Base-by-base conservation (phyloP, 1,140 invertebrate species). In the Drosophila punjabiensis region DNA sequence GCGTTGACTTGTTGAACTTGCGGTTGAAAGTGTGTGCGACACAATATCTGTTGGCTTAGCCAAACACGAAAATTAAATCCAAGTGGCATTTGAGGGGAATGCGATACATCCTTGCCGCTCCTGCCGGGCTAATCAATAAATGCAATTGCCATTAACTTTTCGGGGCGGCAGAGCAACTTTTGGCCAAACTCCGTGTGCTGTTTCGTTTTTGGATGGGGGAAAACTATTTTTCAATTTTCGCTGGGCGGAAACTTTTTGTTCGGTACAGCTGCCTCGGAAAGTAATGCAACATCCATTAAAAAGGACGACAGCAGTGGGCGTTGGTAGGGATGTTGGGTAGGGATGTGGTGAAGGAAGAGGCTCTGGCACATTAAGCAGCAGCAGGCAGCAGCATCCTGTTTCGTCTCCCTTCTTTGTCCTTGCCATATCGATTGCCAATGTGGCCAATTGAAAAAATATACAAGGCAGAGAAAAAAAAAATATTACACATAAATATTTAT, bases 201-300 rank as follows among this genome's bases (percentile, higher is more conserved):
- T 76, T 61, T 60, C 52, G 41, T 50, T 68, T 52, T n/a, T 24
- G 39, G 18, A n/a, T 24, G 33, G 33, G 37, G 43, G 43, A 61
- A 81, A 89, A 89, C 79, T 85, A 82, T 90, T 90, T 89, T 85
- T 90, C 86, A 90, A 90, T 89, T 89, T 90, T 73, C 75, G 45
- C 41, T 48, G 16, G 43, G 37, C 47, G 14, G 70, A 89, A 82
- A 64, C 55, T 88, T 88, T 83, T 45, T 52, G 70, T 76, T 68
- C 24, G 45, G 48, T 69, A 55, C 79, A 82, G 67, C 79, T 74
- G 62, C 63, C 68, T 47, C 53, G 55, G 35, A 79, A 80, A 71
- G 73, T 89, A 88, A 81, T 88, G 81, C 85, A 89, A 89, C 85
- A 81, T 82, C 63, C 78, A 88, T 89, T 85, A 89, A 84, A 89